Percentiles rank a stretch among this genome's conserved stretches.
Conservation (phyloP, 2,888 invertebrate genomes). For the Tupiocoris notatus region DNA sequence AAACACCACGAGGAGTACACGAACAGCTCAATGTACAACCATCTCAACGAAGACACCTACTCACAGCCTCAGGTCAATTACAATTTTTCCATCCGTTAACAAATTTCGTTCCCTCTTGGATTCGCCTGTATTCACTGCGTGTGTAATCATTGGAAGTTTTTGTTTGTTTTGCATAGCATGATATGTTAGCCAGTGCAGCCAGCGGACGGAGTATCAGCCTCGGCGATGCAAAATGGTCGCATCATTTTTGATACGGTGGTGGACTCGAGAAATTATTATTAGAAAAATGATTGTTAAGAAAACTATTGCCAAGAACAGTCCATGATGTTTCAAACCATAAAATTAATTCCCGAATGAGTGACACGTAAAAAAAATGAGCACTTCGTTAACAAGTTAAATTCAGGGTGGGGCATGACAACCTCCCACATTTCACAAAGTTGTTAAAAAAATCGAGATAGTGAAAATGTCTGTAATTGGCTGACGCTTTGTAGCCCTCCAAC, state of each 20-base stretch:
- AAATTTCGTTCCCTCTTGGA: not conserved
- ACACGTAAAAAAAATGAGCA: too few species aligned
- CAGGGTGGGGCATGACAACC: too few species aligned
- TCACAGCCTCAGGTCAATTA: slow-evolving; percentile 65
- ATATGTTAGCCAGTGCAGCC: not conserved
- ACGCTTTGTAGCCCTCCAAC: too few species aligned
- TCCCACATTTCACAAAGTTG: too few species aligned
- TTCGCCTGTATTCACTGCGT: not conserved
- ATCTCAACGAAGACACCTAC: slow-evolving; percentile 65
- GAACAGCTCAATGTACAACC: slow-evolving; percentile 57
- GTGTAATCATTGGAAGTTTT: not conserved
- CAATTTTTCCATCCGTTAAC: not conserved
- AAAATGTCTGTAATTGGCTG: too few species aligned
- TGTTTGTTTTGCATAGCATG: slow-evolving; percentile 12
- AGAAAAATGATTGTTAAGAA: too few species aligned
- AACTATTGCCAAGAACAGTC: too few species aligned
- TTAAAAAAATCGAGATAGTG: too few species aligned
- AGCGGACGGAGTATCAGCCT: not conserved
- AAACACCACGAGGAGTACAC: slow-evolving; percentile 51
- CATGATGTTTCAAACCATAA: too few species aligned
- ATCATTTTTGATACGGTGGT: not conserved
- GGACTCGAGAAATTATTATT: too few species aligned
- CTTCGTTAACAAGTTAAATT: too few species aligned
- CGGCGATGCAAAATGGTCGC: not conserved
- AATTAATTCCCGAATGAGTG: too few species aligned